Evolutionary conservation across 2,797 vertebrate species (phyloP), one percentile per base, ranked within the genome.

Genomic region (Odontamblyopus rebecca): DNA sequence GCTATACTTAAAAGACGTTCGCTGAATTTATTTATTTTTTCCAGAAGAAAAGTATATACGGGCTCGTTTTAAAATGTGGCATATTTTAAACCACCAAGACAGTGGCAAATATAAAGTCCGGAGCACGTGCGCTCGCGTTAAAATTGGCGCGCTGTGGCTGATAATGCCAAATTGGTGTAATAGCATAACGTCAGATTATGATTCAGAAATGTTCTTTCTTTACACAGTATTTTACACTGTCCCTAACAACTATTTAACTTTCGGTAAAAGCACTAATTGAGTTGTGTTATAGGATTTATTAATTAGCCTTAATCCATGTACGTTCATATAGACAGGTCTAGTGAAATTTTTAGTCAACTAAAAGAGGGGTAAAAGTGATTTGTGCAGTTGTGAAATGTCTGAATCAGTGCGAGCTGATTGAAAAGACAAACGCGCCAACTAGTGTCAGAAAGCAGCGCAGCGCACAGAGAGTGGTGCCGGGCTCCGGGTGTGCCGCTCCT

Each of bases 351-450:
- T 51, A 67, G 0, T 61, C n/a, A 29, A 63, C 5, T 1, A 23
- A 61, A 27, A 67, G 11, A 50, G 50, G 85, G 78, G 35, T 66
- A 84, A 76, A 74, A 71, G 77, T 74, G 48, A 35, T 76, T 63
- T 60, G 41, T 72, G 80, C 74, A 76, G 71, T 83, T 74, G 80
- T 82, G 82, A 90, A 81, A 77, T 30, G 78, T 85, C 82, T 81
- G 79, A 76, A 73, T 80, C 79, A 18, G 64, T 32, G 57, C 32
- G 71, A 67, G 67, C 76, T 75, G 82, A 76, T 93, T 91, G 76
- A 91, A 93, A 93, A 92, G 92, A 78, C 93, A 94, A 92, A 95
- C 80, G 91, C 94, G 94, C 94, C 93, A 89, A 94, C 94, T 95
- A 95, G 94, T 83, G 94, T 89, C 89, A 71, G 76, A 86, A 77